Conservation (phyloP, 2,888 invertebrate species). For the Cheilosia scutellata region DNA sequence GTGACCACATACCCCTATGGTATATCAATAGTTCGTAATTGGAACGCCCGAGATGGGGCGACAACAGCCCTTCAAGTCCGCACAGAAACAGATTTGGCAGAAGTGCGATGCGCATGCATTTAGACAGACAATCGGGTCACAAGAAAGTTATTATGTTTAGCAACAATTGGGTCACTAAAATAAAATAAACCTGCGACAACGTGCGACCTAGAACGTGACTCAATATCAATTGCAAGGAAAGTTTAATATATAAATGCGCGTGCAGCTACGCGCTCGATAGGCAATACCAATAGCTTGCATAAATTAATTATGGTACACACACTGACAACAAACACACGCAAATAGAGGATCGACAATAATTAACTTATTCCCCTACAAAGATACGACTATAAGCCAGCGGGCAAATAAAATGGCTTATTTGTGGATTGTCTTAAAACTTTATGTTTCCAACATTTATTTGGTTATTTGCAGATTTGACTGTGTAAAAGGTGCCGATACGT, state of each 20-base stretch:
- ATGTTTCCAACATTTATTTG: not conserved
- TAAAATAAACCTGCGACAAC: constrained; percentile 31
- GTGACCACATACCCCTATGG: not conserved
- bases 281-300: constrained; percentile 3
- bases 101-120: not conserved
- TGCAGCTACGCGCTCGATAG: not conserved
- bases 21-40: not conserved
- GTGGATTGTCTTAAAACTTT: not conserved
- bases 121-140: not conserved
- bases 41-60: constrained; percentile 6
- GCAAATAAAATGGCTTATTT: constrained; percentile 7
- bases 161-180: constrained; percentile 46
- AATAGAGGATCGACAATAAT: constrained; percentile 3
- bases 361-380: not conserved
- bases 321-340: not conserved
- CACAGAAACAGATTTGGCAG: not conserved
- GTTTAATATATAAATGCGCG: not conserved
- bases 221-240: constrained; percentile 28
- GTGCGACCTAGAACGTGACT: constrained; percentile 44
- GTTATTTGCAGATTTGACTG: not conserved
- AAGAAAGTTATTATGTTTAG: constrained; percentile 23
- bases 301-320: constrained; percentile 3
- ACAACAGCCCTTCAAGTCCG: not conserved
- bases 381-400: not conserved
- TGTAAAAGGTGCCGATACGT: not conserved